A percentile compares a stretch with the other conserved stretches of the same genome.
Evolutionary conservation across 2,888 invertebrate species (phyloP).

Genomic region (Thyatira batis): DNA sequence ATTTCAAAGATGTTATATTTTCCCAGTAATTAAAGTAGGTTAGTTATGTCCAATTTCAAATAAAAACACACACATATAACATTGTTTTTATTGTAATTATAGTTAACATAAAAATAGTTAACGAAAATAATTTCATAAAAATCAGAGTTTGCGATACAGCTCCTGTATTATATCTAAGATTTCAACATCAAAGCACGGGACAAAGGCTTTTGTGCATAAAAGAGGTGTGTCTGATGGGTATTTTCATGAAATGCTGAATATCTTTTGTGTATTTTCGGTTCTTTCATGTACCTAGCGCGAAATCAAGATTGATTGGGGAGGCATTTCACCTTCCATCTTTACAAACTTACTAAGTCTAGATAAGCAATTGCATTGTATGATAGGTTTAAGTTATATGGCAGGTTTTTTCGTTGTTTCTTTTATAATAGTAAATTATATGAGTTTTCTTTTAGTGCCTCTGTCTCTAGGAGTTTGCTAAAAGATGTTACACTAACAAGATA

Average conservation of each 20-base stretch:
- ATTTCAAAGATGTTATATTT: too few species aligned
- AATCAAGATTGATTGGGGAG: background rate
- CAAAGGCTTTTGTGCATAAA: constrained; percentile 37
- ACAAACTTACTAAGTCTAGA: background rate
- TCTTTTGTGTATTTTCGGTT: background rate
- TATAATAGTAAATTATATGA: too few species aligned
- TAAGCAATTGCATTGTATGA: background rate
- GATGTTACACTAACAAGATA: too few species aligned
- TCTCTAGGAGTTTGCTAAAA: too few species aligned
- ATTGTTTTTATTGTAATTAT: too few species aligned
- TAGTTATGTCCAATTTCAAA: too few species aligned
- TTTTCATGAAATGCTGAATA: constrained; percentile 10
- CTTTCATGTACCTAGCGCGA: background rate
- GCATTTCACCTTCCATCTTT: background rate
- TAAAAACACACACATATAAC: too few species aligned
- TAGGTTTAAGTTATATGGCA: too few species aligned
- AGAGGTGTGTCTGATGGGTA: constrained; percentile 21
- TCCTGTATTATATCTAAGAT: constrained; percentile 34
- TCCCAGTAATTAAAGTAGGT: too few species aligned
- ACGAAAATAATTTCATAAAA: background rate
- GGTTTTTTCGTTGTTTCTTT: too few species aligned
- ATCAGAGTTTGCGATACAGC: constrained; percentile 4
- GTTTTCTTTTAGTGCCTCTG: too few species aligned
- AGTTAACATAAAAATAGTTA: too few species aligned
- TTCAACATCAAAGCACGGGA: constrained; percentile 27